A percentile compares a stretch with the other conserved stretches of the same genome.
Conservation (phyloP, 2,888 invertebrate species). For the Synergus laeviventris region DNA sequence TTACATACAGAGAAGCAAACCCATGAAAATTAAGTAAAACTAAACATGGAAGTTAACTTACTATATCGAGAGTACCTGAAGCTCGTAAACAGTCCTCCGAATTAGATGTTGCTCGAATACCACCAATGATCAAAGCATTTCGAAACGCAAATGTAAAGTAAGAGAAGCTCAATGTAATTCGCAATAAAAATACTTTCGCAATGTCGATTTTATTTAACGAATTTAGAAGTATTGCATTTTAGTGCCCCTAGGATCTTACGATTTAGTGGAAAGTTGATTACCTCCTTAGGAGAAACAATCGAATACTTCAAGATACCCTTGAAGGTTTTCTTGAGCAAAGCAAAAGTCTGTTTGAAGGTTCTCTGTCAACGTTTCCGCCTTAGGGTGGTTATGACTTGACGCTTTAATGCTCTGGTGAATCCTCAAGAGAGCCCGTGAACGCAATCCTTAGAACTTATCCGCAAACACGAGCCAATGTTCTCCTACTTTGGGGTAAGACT, state of each 20-base stretch:
- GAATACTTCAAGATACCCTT: slow-evolving; percentile 41
- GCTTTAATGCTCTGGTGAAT: slow-evolving; percentile 55
- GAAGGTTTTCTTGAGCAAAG: slow-evolving; percentile 67
- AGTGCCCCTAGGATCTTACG: neutral
- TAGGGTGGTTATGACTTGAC: slow-evolving; percentile 51
- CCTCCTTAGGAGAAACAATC: slow-evolving; percentile 15
- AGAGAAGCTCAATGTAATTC: neutral
- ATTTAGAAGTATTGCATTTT: neutral
- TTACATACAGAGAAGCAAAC: slow-evolving; percentile 21
- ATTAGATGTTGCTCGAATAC: slow-evolving; percentile 31
- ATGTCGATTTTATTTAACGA: too few relatives aligned
- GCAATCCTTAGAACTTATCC: slow-evolving; percentile 34
- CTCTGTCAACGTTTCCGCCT: slow-evolving; percentile 47
- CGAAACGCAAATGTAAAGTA: slow-evolving; percentile 3
- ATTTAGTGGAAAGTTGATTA: neutral
- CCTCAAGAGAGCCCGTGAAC: slow-evolving; percentile 43
- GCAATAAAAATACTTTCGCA: too few relatives aligned
- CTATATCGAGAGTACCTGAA: slow-evolving; percentile 25
- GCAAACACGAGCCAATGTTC: slow-evolving; percentile 38
- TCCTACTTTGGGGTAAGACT: slow-evolving; percentile 31
- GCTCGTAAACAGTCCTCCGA: slow-evolving; percentile 5
- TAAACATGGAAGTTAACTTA: slow-evolving; percentile 23
- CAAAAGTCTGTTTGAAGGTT: slow-evolving; percentile 60
- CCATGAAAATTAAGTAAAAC: slow-evolving; percentile 31
- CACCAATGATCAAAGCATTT: slow-evolving; percentile 31